Evolutionary conservation across 2,888 invertebrate species (phyloP).

Genomic region (Caenorhabditis virilis): DNA sequence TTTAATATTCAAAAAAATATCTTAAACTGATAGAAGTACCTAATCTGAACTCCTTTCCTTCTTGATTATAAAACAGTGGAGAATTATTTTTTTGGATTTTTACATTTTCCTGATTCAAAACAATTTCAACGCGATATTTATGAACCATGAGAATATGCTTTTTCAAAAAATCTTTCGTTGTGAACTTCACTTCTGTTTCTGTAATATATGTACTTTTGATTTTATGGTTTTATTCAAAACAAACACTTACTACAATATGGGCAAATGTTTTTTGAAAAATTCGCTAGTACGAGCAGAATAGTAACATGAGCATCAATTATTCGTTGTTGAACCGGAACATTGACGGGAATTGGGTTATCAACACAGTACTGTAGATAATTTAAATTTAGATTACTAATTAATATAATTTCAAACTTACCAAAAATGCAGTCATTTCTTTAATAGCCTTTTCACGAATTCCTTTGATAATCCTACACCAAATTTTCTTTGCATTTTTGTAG

Average conservation of each 20-base stretch:
- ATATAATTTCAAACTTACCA: not conserved
- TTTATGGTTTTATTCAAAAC: not conserved
- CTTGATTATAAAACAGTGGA: constrained; percentile 9
- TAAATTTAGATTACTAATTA: not conserved
- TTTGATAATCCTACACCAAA: not conserved
- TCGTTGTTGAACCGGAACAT: not conserved
- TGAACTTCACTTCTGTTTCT: not conserved
- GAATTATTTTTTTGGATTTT: not conserved
- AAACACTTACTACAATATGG: not conserved
- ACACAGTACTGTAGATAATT: too few species aligned
- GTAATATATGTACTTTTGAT: not conserved
- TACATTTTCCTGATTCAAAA: not conserved
- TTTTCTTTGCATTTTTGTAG: not conserved
- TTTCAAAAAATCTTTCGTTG: not conserved
- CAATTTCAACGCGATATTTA: not conserved
- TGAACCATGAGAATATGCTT: not conserved
- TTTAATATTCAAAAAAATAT: not conserved
- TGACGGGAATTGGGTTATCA: too few species aligned
- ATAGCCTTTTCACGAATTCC: not conserved
- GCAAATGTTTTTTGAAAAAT: not conserved
- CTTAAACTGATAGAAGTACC: constrained; percentile 4
- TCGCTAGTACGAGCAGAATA: not conserved
- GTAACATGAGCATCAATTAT: too few species aligned
- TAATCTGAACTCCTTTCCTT: constrained; percentile 11
- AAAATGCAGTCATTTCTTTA: not conserved